Evolutionary conservation across 2,113 vertebrate genomes (phyloP), one percentile per base, ranked within the genome.

Genomic region (Mungos mungo): DNA sequence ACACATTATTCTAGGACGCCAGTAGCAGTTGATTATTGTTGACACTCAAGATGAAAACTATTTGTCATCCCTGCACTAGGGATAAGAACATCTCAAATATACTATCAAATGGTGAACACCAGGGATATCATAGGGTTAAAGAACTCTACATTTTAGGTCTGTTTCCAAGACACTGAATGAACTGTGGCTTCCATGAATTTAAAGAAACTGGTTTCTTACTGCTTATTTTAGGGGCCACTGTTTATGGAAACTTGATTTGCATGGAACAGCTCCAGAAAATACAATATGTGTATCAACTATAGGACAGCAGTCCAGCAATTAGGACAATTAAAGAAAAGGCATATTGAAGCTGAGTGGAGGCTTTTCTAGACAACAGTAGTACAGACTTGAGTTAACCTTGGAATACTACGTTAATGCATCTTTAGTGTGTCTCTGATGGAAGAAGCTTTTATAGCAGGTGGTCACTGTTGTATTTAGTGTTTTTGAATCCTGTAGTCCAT

Each of bases 81-180:
- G 23, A 47, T 41, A 8, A 63, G 47, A 87, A 88, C 90, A 95
- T 72, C 27, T 90, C 52, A 90, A 96, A 68, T 52, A 52, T 10
- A 54, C 4, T 84, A 41, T 74, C n/a, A 94, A 90, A 85, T 57
- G 57, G 41, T 3, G 35, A 93, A 96, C 87, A 86, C 2, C 25
- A 90, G 95, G n/a, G 54, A 66, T 50, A 77, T n/a, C 4, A 69
- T 25, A 76, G 79, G 7, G 3, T 77, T 76, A 83, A 74, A 69
- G 33, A 87, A 83, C n/a, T 97, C 68, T 14, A 80, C 54, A 90
- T 57, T 86, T 92, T 94, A 95, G 74, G 18, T 79, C 52, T 95
- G 35, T 71, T n/a, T 93, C 57, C 0, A 92, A 96, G 41, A 81
- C 15, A 81, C 12, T 72, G 12, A 85, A 81, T 72, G 12, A 82